Evolutionary conservation across 2,797 vertebrate species (phyloP), one percentile per base, ranked within the genome.

Genomic region (Anabas testudineus): DNA sequence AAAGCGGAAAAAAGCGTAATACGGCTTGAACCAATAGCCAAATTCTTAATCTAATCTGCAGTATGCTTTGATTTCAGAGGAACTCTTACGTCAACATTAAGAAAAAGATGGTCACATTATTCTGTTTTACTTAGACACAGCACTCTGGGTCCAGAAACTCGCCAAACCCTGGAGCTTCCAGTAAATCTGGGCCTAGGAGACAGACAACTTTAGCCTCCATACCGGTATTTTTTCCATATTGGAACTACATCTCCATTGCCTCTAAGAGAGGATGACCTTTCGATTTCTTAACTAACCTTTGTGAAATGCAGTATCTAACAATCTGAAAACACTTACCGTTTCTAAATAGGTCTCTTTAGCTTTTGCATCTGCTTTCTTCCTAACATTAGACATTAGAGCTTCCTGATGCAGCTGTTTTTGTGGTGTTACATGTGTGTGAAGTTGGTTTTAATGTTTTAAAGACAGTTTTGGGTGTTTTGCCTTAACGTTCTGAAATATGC

Each of bases 151-250:
- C 89, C 81, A 91, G 80, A 85, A 85, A 92, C 52, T 80, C 80
- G 51, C 83, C 91, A 91, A 93, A 93, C 81, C 90, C 90, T 67
- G 93, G 91, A 92, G 90, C 92, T 67, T 93, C 92, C 79, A 92
- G 87, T 92, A 94, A 92, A 89, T 91, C 89, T 87, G 90, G 88
- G 68, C 83, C 69, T 86, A 74, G 75, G 82, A 92, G 80, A 88
- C 90, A 92, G 88, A 93, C 83, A 57, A 95, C 90, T 60, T 92
- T 95, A 94, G 90, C 93, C 74, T 94, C 94, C 74, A 94, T 95
- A 89, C 93, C 93, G 92, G 94, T 95, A 94, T 86, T 54, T 63
- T 70, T 87, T 90, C 88, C 83, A 90, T 87, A 86, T 84, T 88
- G 85, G 85, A 90, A 88, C 78, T 72, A 47, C 42, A 75, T 62